These are phyloP conservation scores for Trachelipus rathkii DNA, from an alignment of 1,140 invertebrate species.

Conservation along the genomic window DNA sequence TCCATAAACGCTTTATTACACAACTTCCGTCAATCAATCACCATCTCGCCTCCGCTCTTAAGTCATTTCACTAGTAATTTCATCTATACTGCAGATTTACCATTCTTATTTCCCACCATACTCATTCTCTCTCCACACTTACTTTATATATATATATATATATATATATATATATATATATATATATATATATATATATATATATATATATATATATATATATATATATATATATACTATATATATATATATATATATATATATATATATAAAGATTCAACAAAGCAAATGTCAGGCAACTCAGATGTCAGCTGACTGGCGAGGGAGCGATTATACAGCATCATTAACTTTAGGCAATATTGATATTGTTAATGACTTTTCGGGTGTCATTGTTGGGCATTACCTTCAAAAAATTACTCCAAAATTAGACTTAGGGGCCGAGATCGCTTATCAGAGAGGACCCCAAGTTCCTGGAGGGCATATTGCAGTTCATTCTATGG, in stretches of 20 bases:
- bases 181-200: slow-evolving; percentile 17
- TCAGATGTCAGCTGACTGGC: slow-evolving; percentile 20
- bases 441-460: slow-evolving; percentile 87
- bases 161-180: slow-evolving; percentile 22
- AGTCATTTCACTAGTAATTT: too few relatives aligned
- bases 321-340: slow-evolving; percentile 5
- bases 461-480: slow-evolving; percentile 78
- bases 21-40: too few relatives aligned
- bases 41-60: too few relatives aligned
- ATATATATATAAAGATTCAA: slow-evolving; percentile 7
- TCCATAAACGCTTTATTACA: too few relatives aligned
- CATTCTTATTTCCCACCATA: too few relatives aligned
- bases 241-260: slow-evolving; percentile 4
- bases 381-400: slow-evolving; percentile 18
- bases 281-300: slow-evolving; percentile 25
- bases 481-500: slow-evolving; percentile 78
- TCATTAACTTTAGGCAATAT: slow-evolving; percentile 28
- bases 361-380: slow-evolving; percentile 22
- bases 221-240: slow-evolving; percentile 4
- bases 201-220: slow-evolving; percentile 10
- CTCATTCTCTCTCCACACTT: too few relatives aligned
- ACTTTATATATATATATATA: slow-evolving; percentile 20
- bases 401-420: slow-evolving; percentile 57
- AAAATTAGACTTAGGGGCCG: slow-evolving; percentile 78
- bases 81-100: too few relatives aligned